These are phyloP conservation scores for Sebastes reedi DNA, from an alignment of 2,797 vertebrate genomes.

Conservation along the genomic window DNA sequence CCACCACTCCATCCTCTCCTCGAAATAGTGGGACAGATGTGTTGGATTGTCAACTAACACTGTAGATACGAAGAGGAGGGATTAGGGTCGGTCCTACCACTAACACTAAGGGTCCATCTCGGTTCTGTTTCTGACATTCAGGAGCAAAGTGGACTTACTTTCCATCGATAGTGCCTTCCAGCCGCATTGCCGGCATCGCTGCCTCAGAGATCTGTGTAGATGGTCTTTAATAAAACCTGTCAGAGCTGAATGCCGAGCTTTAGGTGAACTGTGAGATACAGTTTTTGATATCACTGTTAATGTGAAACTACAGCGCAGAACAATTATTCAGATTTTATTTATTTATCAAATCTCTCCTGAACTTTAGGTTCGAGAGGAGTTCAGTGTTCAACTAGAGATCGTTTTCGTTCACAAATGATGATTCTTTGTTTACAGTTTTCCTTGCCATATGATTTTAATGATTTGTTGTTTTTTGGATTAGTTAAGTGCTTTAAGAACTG, in stretches of 20 bases:
- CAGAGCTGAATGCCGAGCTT: constrained; percentile 22
- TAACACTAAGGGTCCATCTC: constrained; percentile 37
- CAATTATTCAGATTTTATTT: constrained; percentile 71
- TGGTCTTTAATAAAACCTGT: constrained; percentile 32
- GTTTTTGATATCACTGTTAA: constrained; percentile 54
- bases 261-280: constrained; percentile 17
- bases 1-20: constrained; percentile 28
- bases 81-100: constrained; percentile 19
- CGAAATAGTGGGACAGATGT: constrained; percentile 24
- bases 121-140: constrained; percentile 76
- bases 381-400: constrained; percentile 25
- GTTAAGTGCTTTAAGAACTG: constrained; percentile 45
- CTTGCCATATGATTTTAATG: constrained; percentile 19
- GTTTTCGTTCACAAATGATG: not conserved
- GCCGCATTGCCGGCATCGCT: constrained; percentile 29
- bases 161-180: constrained; percentile 69
- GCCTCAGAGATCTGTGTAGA: constrained; percentile 54
- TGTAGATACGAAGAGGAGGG: constrained; percentile 28
- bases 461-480: constrained; percentile 19
- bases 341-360: constrained; percentile 66
- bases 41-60: constrained; percentile 25
- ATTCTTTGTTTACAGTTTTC: constrained; percentile 61
- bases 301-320: constrained; percentile 68
- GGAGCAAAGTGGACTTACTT: constrained; percentile 52
- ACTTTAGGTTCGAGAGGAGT: constrained; percentile 27